Evolutionary conservation across 1,140 invertebrate species (phyloP), one percentile per base, ranked within the genome.

Genomic region (Phortica variegata): DNA sequence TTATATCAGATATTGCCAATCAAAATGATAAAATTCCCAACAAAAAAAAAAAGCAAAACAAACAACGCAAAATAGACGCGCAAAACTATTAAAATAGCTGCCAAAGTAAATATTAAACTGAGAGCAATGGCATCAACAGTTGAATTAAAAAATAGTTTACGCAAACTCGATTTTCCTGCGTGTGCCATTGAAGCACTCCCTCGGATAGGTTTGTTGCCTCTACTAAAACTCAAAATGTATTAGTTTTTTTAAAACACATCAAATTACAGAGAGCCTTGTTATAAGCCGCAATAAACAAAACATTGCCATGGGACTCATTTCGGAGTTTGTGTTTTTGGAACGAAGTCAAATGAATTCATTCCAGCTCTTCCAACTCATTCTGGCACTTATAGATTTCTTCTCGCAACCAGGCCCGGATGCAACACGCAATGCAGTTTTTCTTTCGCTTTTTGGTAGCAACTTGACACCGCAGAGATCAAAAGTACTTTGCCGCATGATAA

Each of bases 291-390:
- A 52, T 26, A 76, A 71, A 48, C 60, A 65, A 33, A 79, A 80
- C 49, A 65, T 79, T 46, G 85, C 86, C 19, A 82, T 88, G 76
- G 87, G 90, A 54, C 77, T 92, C 17, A 90, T 91, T 75, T 82
- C 87, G 3, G 88, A 91, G 68, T 90, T 89, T 74, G 82, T 92
- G 17, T 92, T 92, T 61, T 85, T 85, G 41, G 89, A 92, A 73
- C 80, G 84, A 0, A 87, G 88, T 19, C 49, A 66, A 39, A 58
- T 88, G 40, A 83, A 79, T 42, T 80, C 85, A 0, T 78, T 90
- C 23, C 85, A 88, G 59, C 88, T 91, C 59, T 70, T 91, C 15
- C 87, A 90, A 58, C 70, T 92, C 0, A 82, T 91, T 17, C 83
- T 90, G 54, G 83, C 89, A 4, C 73, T 91, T 0, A 87, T 83